A percentile compares a stretch with the other conserved stretches of the same genome.
phyloP scores from a whole-genome alignment of 2,113 vertebrate genomes.

The Antigone vipio region DNA sequence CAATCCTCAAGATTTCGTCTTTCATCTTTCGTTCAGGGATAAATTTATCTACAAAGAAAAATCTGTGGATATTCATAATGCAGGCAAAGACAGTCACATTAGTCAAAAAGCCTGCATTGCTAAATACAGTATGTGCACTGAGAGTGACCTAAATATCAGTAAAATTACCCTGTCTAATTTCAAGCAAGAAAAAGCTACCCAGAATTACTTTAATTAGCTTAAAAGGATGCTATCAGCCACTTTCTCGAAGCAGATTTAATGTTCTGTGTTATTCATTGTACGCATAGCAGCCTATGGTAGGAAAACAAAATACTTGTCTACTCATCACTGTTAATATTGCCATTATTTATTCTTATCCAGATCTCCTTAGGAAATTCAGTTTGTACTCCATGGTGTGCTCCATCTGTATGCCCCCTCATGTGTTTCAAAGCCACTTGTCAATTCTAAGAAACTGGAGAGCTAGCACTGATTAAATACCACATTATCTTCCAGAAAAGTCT shows the following conservation, averaged over 20 bases:
- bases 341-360: neutral
- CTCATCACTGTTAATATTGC: neutral
- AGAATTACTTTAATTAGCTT: slow-evolving; percentile 59
- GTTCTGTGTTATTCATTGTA: neutral
- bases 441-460: neutral
- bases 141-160: slow-evolving; percentile 53
- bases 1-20: neutral
- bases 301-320: slow-evolving; percentile 4
- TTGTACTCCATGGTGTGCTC: neutral
- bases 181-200: slow-evolving; percentile 22
- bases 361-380: neutral
- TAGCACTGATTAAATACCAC: neutral
- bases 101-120: slow-evolving; percentile 17
- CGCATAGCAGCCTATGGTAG: neutral
- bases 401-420: neutral
- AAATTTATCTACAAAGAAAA: slow-evolving; percentile 38
- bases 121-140: slow-evolving; percentile 13
- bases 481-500: neutral
- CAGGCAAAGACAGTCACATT: neutral
- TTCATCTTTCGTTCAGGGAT: neutral
- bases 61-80: neutral
- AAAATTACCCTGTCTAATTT: slow-evolving; percentile 50
- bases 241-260: neutral
- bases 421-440: neutral
- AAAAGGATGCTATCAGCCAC: slow-evolving; percentile 15